Conservation (phyloP, 2,113 vertebrate genomes). For the Thamnaconus septentrionalis region DNA sequence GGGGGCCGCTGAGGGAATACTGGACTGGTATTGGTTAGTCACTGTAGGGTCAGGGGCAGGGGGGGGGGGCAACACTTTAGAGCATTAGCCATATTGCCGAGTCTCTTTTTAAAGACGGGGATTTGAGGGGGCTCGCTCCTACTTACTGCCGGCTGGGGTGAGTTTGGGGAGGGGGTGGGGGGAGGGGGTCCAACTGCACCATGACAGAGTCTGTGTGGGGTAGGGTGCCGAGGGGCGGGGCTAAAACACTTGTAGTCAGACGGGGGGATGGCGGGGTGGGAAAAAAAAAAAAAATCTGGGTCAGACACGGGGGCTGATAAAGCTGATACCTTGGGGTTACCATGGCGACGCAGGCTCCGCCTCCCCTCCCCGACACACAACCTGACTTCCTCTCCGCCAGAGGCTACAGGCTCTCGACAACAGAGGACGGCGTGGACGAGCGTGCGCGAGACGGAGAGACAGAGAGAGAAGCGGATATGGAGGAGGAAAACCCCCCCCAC, state of each 20-base stretch:
- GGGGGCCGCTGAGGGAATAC: constrained; percentile 24
- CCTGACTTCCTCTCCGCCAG: constrained; percentile 63
- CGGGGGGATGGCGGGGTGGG: not conserved
- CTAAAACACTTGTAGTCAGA: constrained; percentile 39
- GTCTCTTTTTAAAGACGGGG: constrained; percentile 44
- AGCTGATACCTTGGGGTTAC: constrained; percentile 62
- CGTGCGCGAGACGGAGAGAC: constrained; percentile 10
- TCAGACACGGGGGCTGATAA: constrained; percentile 66
- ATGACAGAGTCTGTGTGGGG: constrained; percentile 10
- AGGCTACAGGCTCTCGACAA: constrained; percentile 43
- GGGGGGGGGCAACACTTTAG: constrained; percentile 25
- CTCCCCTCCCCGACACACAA: constrained; percentile 29
- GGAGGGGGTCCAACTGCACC: constrained; percentile 8
- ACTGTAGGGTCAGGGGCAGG: constrained; percentile 14
- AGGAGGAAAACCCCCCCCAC: too few relatives aligned
- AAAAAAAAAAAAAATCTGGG: constrained; percentile 57
- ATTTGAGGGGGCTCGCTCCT: constrained; percentile 36
- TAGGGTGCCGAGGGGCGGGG: constrained; percentile 5
- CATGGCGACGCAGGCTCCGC: constrained; percentile 65
- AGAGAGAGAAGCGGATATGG: not conserved
- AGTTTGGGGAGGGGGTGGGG: not conserved
- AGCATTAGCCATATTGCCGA: constrained; percentile 61
- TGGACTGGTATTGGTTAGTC: constrained; percentile 41
- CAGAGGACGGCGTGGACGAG: constrained; percentile 22
- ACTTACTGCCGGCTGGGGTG: constrained; percentile 19